Percentiles rank a stretch among this genome's conserved stretches.
These are phyloP conservation scores for Microcebus jonahi DNA, from an alignment of 2,113 vertebrate genomes.

Conservation along the genomic window DNA sequence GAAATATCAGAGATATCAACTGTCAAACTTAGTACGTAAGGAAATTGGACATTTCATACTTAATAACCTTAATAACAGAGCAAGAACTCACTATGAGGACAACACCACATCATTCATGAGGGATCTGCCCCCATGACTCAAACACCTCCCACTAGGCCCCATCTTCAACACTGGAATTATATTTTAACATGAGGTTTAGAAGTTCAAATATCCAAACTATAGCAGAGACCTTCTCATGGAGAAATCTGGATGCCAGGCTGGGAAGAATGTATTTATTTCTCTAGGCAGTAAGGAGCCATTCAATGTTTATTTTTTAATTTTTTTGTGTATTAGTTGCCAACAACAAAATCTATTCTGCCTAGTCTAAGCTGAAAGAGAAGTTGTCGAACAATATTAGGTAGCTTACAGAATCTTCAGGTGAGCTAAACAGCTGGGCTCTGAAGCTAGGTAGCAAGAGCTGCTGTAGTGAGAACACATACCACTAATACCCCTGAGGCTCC, in stretches of 20 bases:
- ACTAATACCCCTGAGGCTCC: background rate
- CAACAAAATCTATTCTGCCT: background rate
- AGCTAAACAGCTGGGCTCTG: background rate
- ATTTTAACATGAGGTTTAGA: no score
- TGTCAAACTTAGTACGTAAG: no score
- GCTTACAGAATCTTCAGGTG: background rate
- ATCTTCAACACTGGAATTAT: no score
- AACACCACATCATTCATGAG: no score
- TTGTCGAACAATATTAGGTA: background rate
- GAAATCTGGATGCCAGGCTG: background rate
- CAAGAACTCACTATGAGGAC: no score
- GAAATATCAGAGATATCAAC: no score
- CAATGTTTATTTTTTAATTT: background rate
- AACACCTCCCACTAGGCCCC: no score
- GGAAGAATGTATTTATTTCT: background rate
- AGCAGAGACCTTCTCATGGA: background rate
- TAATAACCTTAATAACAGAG: no score
- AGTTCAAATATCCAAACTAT: no score
- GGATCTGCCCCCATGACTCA: no score
- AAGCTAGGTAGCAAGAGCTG: background rate
- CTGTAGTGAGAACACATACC: background rate
- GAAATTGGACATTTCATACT: no score
- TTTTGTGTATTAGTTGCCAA: background rate
- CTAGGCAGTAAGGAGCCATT: background rate
- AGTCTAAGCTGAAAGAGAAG: background rate